Percentiles rank a stretch among this genome's conserved stretches.
Evolutionary conservation across 2,797 vertebrate genomes (phyloP).

Genomic region (Cygnus olor): DNA sequence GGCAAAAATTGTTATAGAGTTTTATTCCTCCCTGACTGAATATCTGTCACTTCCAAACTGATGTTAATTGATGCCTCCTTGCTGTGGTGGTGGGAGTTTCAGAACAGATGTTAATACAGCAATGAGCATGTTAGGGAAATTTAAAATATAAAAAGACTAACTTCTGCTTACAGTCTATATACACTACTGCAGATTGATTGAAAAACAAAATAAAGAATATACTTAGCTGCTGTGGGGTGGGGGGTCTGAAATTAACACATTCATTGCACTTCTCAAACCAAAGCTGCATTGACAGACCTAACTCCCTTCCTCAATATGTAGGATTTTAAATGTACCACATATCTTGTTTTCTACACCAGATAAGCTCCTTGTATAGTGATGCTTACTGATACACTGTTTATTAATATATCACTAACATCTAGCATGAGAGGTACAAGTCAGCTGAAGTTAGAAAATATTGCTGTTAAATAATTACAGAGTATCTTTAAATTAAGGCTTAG

Average conservation of each 20-base stretch:
- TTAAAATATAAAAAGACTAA: slow-evolving; percentile 39
- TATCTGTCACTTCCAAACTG: slow-evolving; percentile 64
- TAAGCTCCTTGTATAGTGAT: background rate
- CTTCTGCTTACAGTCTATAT: slow-evolving; percentile 44
- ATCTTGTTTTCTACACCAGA: background rate
- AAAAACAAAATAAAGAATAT: slow-evolving; percentile 47
- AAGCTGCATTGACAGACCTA: background rate
- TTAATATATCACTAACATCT: background rate
- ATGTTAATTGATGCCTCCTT: slow-evolving; percentile 68
- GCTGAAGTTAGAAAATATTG: slow-evolving; percentile 41
- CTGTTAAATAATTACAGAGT: slow-evolving; percentile 49
- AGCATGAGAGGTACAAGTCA: background rate
- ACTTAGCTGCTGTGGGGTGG: background rate
- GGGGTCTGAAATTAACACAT: background rate
- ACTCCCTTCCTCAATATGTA: background rate
- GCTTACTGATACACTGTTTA: background rate
- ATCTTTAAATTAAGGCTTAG: slow-evolving; percentile 49
- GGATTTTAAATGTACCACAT: background rate
- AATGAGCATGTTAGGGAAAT: slow-evolving; percentile 34
- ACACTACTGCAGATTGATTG: slow-evolving; percentile 15
- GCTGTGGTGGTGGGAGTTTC: slow-evolving; percentile 37
- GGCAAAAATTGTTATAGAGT: slow-evolving; percentile 47
- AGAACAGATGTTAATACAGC: slow-evolving; percentile 62
- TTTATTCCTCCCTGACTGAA: slow-evolving; percentile 57
- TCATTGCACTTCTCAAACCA: background rate